Evolutionary conservation across 2,797 vertebrate genomes (phyloP).

Genomic region (Siniperca obscura): DNA sequence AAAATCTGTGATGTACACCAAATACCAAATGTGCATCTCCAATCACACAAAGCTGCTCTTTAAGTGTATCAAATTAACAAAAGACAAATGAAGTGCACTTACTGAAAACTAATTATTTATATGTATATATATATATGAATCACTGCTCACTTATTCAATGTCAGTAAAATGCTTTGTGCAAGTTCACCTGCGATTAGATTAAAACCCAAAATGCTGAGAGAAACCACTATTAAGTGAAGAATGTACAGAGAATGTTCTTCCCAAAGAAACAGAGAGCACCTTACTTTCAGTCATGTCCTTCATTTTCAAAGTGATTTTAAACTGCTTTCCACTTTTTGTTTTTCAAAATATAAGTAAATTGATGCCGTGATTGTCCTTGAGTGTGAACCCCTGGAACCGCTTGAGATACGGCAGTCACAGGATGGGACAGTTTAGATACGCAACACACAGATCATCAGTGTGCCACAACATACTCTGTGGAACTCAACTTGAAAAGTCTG

Average conservation of each 20-base stretch:
- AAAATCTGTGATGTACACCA: conserved; percentile 40
- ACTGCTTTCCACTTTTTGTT: not conserved
- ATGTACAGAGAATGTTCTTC: conserved; percentile 35
- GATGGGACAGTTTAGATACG: not conserved
- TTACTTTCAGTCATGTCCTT: conserved; percentile 47
- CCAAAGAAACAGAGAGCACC: conserved; percentile 23
- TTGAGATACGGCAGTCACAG: conserved; percentile 5
- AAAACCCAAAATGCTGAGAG: conserved; percentile 35
- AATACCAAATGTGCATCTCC: conserved; percentile 31
- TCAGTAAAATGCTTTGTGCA: conserved; percentile 50
- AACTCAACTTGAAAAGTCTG: conserved; percentile 12
- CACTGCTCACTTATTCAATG: conserved; percentile 8
- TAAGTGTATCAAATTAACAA: conserved; percentile 13
- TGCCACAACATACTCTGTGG: not conserved
- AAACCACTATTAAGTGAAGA: conserved; percentile 45
- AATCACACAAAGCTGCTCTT: conserved; percentile 14
- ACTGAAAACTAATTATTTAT: not conserved
- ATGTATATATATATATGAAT: conserved; percentile 6
- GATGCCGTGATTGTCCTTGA: conserved; percentile 69
- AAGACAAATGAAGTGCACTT: conserved; percentile 42
- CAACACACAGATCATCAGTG: conserved; percentile 26
- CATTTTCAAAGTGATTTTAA: conserved; percentile 58
- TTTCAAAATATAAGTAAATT: conserved; percentile 49
- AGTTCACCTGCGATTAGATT: conserved; percentile 13
- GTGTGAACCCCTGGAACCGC: conserved; percentile 18